Conservation (phyloP, 1,140 invertebrate genomes). For the Drosophila insularis region DNA sequence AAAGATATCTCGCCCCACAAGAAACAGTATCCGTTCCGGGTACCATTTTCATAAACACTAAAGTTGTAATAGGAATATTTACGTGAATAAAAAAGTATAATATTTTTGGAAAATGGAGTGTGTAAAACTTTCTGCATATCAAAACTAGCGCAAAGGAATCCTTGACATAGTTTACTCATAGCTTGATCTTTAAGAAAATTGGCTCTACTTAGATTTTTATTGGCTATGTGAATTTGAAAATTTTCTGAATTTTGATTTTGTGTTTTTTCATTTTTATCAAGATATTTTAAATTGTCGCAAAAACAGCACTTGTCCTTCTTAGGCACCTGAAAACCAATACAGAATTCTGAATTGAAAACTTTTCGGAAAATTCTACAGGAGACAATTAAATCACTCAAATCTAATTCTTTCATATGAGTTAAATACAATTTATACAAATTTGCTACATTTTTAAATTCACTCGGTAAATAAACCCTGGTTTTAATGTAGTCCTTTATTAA, state of each 20-base stretch:
- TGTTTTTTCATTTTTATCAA: conserved; percentile 15
- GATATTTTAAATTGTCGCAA: conserved; percentile 23
- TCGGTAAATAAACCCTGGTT: conserved; percentile 10
- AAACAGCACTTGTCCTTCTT: conserved; percentile 32
- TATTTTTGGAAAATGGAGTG: background rate
- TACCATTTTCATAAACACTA: background rate
- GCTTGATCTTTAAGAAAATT: no score
- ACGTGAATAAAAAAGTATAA: no score
- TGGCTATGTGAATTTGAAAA: no score
- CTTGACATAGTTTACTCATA: no score
- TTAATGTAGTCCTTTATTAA: conserved; percentile 27
- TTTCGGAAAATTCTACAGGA: background rate
- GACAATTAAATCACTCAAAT: no score
- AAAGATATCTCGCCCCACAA: conserved; percentile 16
- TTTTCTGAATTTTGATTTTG: background rate
- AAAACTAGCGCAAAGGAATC: no score
- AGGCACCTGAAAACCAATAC: conserved; percentile 37
- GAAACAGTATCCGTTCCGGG: conserved; percentile 14
- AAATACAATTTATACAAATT: background rate
- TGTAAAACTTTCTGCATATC: no score
- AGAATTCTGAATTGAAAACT: conserved; percentile 11
- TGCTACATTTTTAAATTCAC: background rate
- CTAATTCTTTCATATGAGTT: background rate
- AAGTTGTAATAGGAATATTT: no score
- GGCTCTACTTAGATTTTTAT: no score